Evolutionary conservation across 1,140 invertebrate genomes (phyloP).

Genomic region (Diprion similis): DNA sequence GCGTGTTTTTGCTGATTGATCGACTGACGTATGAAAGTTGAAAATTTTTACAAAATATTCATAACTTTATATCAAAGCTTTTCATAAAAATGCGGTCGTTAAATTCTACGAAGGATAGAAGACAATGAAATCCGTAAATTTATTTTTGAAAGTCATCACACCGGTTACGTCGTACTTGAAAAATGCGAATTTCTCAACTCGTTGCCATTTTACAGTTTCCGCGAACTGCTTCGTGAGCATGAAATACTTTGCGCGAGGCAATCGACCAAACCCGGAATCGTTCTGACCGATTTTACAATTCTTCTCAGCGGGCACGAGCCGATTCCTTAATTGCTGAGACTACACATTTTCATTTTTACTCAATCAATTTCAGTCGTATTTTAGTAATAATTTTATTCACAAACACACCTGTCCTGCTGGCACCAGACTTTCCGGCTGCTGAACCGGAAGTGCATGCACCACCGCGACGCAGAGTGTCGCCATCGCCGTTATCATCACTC

Average conservation of each 20-base stretch:
- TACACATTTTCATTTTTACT: too few relatives aligned
- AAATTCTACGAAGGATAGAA: too few relatives aligned
- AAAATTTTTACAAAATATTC: too few relatives aligned
- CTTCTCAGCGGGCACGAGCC: neutral
- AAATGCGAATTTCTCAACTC: neutral
- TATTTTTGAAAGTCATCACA: neutral
- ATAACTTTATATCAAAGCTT: too few relatives aligned
- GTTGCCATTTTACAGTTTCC: neutral
- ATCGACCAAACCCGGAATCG: neutral
- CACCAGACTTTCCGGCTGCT: conserved; percentile 41
- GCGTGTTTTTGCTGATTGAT: neutral
- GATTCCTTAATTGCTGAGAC: neutral
- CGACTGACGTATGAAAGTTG: neutral
- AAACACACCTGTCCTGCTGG: conserved; percentile 48
- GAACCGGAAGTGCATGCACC: conserved; percentile 47
- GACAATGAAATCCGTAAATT: too few relatives aligned
- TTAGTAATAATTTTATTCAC: too few relatives aligned
- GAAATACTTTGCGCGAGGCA: neutral
- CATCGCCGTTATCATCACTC: conserved; percentile 39
- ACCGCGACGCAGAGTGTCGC: conserved; percentile 44
- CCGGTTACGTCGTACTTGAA: neutral
- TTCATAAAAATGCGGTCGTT: too few relatives aligned
- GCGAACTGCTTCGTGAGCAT: too few relatives aligned
- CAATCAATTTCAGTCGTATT: too few relatives aligned
- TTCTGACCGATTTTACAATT: neutral